These are phyloP conservation scores for Melanotaenia maccullochi DNA, from an alignment of 2,797 vertebrate genomes.

Conservation along the genomic window DNA sequence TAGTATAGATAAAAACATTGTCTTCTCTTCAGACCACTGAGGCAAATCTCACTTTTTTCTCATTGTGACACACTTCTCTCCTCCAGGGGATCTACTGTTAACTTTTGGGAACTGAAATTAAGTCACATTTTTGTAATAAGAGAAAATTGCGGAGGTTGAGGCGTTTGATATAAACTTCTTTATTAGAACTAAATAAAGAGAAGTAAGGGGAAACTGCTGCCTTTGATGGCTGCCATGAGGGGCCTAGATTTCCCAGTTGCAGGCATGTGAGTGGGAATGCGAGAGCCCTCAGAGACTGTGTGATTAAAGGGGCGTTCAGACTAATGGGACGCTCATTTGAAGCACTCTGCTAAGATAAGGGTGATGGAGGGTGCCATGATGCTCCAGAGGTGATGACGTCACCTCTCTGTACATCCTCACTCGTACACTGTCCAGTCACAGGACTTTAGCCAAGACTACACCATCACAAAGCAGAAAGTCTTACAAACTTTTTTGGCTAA, in stretches of 20 bases:
- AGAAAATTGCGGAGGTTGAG: conserved; percentile 26
- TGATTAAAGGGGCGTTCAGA: conserved; percentile 62
- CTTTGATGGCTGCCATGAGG: conserved; percentile 42
- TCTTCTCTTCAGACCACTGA: neutral
- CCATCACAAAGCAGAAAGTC: neutral
- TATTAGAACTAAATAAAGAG: conserved; percentile 10
- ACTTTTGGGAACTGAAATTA: conserved; percentile 14
- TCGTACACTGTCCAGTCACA: conserved; percentile 26
- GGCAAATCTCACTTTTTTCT: neutral
- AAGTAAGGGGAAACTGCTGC: conserved; percentile 11
- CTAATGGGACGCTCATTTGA: conserved; percentile 71
- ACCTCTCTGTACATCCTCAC: conserved; percentile 34
- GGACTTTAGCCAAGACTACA: conserved; percentile 3
- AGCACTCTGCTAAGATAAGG: conserved; percentile 65
- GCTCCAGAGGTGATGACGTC: conserved; percentile 61
- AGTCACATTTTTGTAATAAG: neutral
- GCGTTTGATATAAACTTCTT: conserved; percentile 15
- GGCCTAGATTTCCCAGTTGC: conserved; percentile 34
- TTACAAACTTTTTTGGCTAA: neutral
- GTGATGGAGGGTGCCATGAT: conserved; percentile 48
- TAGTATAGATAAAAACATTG: neutral
- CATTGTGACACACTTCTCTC: neutral
- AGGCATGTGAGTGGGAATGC: conserved; percentile 4
- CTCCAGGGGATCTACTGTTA: neutral
- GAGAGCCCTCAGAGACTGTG: conserved; percentile 43